Conservation (phyloP, 2,888 invertebrate species). For the Lumbricus terrestris region DNA sequence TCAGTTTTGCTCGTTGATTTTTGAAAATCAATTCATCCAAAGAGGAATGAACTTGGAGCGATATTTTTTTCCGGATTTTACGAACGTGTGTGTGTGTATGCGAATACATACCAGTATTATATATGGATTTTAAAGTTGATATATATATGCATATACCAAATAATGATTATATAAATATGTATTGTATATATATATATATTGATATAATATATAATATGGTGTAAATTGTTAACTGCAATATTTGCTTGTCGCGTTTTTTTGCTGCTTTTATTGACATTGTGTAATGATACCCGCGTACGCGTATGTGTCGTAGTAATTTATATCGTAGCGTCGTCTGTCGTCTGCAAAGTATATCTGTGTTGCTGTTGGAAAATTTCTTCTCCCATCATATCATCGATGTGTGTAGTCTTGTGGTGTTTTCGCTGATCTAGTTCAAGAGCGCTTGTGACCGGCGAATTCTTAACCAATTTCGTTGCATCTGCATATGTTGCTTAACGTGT, state of each 20-base stretch:
- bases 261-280: background rate
- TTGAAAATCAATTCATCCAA: background rate
- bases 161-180: background rate
- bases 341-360: background rate
- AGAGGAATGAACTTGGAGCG: background rate
- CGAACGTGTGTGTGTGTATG: background rate
- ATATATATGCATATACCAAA: background rate
- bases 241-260: background rate
- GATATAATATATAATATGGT: background rate
- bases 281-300: too few relatives aligned
- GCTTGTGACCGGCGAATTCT: background rate
- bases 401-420: background rate
- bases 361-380: background rate
- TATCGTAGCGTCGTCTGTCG: background rate
- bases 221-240: background rate
- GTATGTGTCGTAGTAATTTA: background rate
- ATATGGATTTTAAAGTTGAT: background rate
- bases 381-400: background rate
- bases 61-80: background rate
- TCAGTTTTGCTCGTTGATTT: background rate
- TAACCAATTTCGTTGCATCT: background rate
- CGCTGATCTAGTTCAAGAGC: background rate
- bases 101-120: background rate
- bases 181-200: background rate
- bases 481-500: background rate